phyloP scores from a whole-genome alignment of 2,888 invertebrate genomes.

The Frankliniella fusca region DNA sequence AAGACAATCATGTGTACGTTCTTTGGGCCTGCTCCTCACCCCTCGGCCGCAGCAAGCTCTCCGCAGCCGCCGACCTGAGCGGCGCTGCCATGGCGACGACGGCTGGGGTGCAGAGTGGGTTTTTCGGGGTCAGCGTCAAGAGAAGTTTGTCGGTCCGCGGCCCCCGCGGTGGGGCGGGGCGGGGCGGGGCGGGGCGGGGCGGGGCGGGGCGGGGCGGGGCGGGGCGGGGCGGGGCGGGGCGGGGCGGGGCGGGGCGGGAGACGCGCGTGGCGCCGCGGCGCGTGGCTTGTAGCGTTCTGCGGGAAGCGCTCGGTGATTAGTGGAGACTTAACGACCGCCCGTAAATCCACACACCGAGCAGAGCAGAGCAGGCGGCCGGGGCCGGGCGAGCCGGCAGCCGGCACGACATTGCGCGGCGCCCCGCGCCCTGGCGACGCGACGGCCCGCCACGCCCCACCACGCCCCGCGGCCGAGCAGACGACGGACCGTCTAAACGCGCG shows the following conservation, averaged over 20 bases:
- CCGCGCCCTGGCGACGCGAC: too few relatives aligned
- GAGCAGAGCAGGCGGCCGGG: constrained; percentile 46
- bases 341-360: constrained; percentile 48
- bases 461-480: too few relatives aligned
- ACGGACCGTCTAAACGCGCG: too few relatives aligned
- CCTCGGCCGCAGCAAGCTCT: too few relatives aligned
- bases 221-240: neutral
- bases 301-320: constrained; percentile 20
- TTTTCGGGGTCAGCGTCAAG: neutral
- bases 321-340: constrained; percentile 19
- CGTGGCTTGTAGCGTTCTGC: constrained; percentile 25
- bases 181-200: neutral
- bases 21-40: too few relatives aligned
- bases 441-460: too few relatives aligned
- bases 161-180: neutral
- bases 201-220: neutral
- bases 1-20: too few relatives aligned
- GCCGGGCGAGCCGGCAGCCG: constrained; percentile 42
- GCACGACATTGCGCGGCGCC: constrained; percentile 24
- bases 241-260: too few relatives aligned
- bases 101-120: too few relatives aligned
- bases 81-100: too few relatives aligned
- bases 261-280: neutral
- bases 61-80: too few relatives aligned
- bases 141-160: neutral